Evolutionary conservation across 2,797 vertebrate genomes (phyloP).

Genomic region (Lagodon rhomboides): DNA sequence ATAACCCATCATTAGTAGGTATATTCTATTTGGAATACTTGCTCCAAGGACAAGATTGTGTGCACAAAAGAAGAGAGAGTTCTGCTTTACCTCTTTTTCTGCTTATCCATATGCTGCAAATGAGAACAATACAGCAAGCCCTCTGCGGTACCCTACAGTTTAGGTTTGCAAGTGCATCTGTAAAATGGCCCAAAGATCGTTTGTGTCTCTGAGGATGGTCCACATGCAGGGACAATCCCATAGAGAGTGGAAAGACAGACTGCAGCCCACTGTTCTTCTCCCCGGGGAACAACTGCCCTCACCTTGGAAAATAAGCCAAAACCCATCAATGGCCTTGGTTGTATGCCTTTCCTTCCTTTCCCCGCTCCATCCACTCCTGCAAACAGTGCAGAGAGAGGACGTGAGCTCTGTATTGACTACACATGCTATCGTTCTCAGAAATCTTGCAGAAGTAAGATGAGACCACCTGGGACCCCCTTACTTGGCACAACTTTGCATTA

Average conservation of each 20-base stretch:
- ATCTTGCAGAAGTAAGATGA: constrained; percentile 23
- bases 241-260: neutral
- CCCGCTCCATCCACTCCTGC: neutral
- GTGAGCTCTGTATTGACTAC: constrained; percentile 10
- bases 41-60: neutral
- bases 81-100: neutral
- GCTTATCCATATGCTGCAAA: neutral
- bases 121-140: neutral
- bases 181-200: neutral
- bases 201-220: neutral
- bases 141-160: neutral
- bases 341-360: neutral
- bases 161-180: neutral
- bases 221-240: neutral
- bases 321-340: too few species aligned
- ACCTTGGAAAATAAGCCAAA: neutral
- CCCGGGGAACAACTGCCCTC: neutral
- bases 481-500: constrained; percentile 4
- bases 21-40: too few species aligned
- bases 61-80: neutral
- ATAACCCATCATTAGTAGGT: neutral
- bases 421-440: constrained; percentile 1
- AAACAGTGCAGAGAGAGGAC: neutral
- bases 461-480: constrained; percentile 1
- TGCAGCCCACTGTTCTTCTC: neutral